Evolutionary conservation across 1,140 invertebrate genomes (phyloP).

Genomic region (Rhyacophila brunnea): DNA sequence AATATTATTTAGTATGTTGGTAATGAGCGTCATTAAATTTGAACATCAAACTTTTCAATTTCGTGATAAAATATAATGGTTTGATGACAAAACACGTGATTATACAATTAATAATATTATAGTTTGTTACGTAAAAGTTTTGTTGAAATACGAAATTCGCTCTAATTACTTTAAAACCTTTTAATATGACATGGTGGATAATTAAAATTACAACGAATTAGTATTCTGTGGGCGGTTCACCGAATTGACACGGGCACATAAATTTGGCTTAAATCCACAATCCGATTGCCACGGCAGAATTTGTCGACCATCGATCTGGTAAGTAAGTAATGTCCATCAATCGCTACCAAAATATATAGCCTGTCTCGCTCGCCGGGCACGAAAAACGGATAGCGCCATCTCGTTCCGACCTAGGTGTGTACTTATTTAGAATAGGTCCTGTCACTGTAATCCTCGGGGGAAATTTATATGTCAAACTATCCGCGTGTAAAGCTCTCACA

Average conservation of each 20-base stretch:
- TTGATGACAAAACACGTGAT: too few relatives aligned
- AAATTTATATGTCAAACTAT: slow-evolving; percentile 34
- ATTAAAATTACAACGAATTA: not conserved
- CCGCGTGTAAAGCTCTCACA: slow-evolving; percentile 20
- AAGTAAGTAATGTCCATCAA: slow-evolving; percentile 23
- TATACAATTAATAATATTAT: too few relatives aligned
- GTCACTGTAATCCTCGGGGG: slow-evolving; percentile 29
- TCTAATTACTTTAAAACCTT: too few relatives aligned
- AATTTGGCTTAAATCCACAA: slow-evolving; percentile 8
- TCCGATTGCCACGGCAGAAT: slow-evolving; percentile 10
- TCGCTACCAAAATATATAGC: slow-evolving; percentile 3
- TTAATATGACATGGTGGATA: too few relatives aligned
- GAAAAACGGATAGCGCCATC: not conserved
- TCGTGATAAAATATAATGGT: too few relatives aligned
- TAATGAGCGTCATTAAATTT: too few relatives aligned
- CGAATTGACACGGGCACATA: slow-evolving; percentile 4
- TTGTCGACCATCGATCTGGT: slow-evolving; percentile 20
- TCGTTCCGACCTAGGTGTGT: not conserved
- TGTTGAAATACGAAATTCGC: too few relatives aligned
- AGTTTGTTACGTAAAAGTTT: too few relatives aligned
- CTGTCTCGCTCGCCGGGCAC: slow-evolving; percentile 1
- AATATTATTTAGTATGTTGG: too few relatives aligned
- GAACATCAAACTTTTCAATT: too few relatives aligned
- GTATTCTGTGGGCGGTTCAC: not conserved
- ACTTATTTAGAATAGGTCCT: slow-evolving; percentile 32